Base-by-base conservation (phyloP, 2,113 vertebrate species). In the Chauna torquata region DNA sequence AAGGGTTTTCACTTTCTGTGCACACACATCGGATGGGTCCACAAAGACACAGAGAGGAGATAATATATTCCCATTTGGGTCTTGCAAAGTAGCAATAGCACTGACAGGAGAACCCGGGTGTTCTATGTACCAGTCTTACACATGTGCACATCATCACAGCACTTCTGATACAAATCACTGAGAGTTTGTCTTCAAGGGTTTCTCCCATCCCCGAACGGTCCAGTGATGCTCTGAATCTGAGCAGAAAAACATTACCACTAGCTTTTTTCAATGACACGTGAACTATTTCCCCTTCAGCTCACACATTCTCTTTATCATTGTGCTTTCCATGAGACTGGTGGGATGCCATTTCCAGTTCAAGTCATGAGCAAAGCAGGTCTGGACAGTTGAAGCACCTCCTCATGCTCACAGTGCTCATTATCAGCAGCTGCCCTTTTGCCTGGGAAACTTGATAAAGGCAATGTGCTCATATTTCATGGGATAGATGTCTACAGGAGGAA, bases 11-110 rank as follows among this genome's bases (percentile, higher is more conserved):
- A 13, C 7, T 16, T 59, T 80, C 13, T 1, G 0, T 24, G 12
- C 1, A 8, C 0, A 0, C 20, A 5, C 0, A 0, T 66, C 75
- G 12, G 42, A 38, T 79, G 32, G 8, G 23, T 14, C 62, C 50
- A 40, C 11, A 68, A 82, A 52, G 38, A 57, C n/a, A 32, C 5
- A 17, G 11, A 34, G 19, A 45, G 16, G 22, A 40, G 42, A 36
- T 4, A 16, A 40, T 12, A 27, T 49, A 49, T 40, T 66, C 27
- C 47, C 32, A 64, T 8, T 0, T 57, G 40, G 3, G 6, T 65
- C 88, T 76, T 82, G 27, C 57, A 78, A 71, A 42, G 42, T 42
- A 79, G 17, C 42, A 47, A 19, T 23, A 25, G 9, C 3, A 27
- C 8, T 59, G 62, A 17, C 16, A 84, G 36, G 7, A 30, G 5